phyloP scores from a whole-genome alignment of 1,140 invertebrate species.

The Caenorhabditis remanei region DNA sequence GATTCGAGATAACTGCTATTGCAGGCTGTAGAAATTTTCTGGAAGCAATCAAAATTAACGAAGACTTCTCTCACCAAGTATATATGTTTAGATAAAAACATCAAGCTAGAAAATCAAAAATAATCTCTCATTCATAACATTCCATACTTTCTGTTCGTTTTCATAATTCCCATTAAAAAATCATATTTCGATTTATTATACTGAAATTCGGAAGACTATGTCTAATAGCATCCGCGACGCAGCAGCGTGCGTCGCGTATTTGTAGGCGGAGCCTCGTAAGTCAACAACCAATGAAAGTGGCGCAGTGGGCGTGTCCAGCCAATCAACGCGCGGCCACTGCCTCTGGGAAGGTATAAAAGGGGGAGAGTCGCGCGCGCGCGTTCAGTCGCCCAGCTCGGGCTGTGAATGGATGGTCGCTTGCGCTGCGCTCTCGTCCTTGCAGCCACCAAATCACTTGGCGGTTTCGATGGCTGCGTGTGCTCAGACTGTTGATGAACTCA shows the following conservation, averaged over 20 bases:
- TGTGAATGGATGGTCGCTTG: conserved; percentile 67
- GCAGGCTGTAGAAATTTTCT: not conserved
- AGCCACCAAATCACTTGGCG: conserved; percentile 61
- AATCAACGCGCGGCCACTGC: not conserved
- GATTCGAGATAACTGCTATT: not conserved
- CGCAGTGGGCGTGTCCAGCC: not conserved
- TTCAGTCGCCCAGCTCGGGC: conserved; percentile 37
- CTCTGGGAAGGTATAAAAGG: conserved; percentile 26
- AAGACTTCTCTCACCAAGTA: too few species aligned
- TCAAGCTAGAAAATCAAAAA: too few species aligned
- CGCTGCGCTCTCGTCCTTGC: conserved; percentile 56
- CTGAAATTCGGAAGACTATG: not conserved
- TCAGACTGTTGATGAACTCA: conserved; percentile 66
- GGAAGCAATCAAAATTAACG: not conserved
- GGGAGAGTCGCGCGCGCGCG: conserved; percentile 41
- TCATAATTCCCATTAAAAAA: too few species aligned
- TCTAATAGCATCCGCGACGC: conserved; percentile 18
- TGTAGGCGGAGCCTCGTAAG: not conserved
- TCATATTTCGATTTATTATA: too few species aligned
- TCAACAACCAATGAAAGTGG: not conserved
- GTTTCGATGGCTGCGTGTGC: conserved; percentile 59
- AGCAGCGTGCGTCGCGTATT: not conserved
- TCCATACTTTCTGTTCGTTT: too few species aligned
- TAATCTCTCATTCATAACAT: too few species aligned
- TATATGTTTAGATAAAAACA: too few species aligned